A percentile compares a stretch with the other conserved stretches of the same genome.
Evolutionary conservation across 2,113 vertebrate genomes (phyloP).

Genomic region (Pachycephala philippinensis): DNA sequence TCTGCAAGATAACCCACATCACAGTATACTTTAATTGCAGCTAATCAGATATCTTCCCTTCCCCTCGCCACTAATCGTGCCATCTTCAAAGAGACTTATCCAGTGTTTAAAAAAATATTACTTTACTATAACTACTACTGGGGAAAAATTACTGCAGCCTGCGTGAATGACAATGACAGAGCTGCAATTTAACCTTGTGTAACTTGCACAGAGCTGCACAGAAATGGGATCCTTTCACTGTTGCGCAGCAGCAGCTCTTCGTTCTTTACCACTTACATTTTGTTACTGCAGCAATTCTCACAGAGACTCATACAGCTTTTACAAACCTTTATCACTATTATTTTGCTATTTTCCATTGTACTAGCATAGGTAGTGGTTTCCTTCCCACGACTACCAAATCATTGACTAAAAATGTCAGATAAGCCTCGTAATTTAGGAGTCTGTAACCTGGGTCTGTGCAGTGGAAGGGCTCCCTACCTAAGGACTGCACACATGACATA

Average conservation of each 20-base stretch:
- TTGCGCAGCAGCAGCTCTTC: neutral
- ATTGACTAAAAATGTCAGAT: neutral
- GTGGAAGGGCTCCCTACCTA: neutral
- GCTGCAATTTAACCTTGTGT: conserved; percentile 16
- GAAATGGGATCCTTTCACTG: conserved; percentile 29
- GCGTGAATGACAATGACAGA: conserved; percentile 38
- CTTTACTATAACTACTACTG: conserved; percentile 5
- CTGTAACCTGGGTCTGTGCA: neutral
- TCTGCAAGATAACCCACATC: neutral
- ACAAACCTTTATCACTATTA: neutral
- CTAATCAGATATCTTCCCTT: conserved; percentile 34
- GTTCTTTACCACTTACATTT: neutral
- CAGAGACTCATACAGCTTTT: neutral
- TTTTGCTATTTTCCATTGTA: conserved; percentile 21
- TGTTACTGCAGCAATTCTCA: neutral
- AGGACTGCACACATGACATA: neutral
- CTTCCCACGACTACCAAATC: neutral
- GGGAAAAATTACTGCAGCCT: conserved; percentile 36
- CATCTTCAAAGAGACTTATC: conserved; percentile 11
- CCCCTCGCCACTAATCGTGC: neutral
- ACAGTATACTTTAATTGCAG: neutral
- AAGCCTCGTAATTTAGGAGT: neutral
- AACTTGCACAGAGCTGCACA: neutral
- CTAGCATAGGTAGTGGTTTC: neutral
- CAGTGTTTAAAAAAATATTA: neutral